Conservation (phyloP, 2,113 vertebrate species). For the Malurus melanocephalus region DNA sequence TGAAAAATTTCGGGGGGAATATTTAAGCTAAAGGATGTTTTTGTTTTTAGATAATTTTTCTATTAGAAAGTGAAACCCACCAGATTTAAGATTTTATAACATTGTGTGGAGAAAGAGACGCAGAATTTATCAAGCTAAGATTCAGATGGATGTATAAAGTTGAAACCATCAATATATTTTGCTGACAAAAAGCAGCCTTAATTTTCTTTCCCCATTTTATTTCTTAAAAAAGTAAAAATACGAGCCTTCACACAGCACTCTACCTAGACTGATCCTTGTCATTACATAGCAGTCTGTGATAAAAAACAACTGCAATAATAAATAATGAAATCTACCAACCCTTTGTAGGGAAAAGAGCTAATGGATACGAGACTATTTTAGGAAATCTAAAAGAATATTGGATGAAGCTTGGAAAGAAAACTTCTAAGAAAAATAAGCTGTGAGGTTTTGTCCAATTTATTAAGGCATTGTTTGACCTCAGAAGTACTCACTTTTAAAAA, state of each 20-base stretch:
- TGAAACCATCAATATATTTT: not conserved
- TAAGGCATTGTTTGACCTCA: not conserved
- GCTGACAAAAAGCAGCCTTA: not conserved
- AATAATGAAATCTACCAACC: not conserved
- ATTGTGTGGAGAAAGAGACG: not conserved
- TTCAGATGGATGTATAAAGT: not conserved
- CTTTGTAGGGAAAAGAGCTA: not conserved
- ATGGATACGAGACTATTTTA: not conserved
- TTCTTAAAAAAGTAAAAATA: not conserved
- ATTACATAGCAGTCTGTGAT: not conserved
- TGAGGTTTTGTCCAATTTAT: not conserved
- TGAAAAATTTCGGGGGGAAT: too few relatives aligned
- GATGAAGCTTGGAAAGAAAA: not conserved
- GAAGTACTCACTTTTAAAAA: not conserved
- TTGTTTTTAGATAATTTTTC: too few relatives aligned
- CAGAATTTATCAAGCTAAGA: not conserved
- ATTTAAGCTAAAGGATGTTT: too few relatives aligned
- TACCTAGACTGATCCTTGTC: not conserved
- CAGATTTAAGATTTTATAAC: not conserved
- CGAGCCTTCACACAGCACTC: fast-evolving
- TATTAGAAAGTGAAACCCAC: too few relatives aligned
- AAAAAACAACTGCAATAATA: not conserved
- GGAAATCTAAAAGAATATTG: not conserved
- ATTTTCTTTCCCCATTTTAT: not conserved
- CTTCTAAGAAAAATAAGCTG: not conserved